Percentiles rank a stretch among this genome's conserved stretches.
These are phyloP conservation scores for Drosophila bocqueti DNA, from an alignment of 1,140 invertebrate species.

Conservation along the genomic window DNA sequence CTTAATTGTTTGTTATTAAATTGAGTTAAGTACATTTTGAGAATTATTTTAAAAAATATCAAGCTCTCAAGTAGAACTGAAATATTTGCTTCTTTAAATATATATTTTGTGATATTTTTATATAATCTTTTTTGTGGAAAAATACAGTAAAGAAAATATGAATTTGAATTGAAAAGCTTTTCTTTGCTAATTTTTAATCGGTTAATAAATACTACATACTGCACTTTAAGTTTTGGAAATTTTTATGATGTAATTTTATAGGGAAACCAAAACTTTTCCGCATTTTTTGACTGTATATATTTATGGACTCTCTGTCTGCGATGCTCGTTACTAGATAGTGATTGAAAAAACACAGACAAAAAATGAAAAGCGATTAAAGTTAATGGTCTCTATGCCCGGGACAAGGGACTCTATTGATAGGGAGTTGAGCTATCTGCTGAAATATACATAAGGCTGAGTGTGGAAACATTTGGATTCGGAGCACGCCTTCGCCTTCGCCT, in stretches of 20 bases:
- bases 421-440: slow-evolving; percentile 34
- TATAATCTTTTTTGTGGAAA: too few relatives aligned
- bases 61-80: too few relatives aligned
- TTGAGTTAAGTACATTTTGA: too few relatives aligned
- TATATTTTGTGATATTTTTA: too few relatives aligned
- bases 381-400: slow-evolving; percentile 24
- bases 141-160: too few relatives aligned
- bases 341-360: slow-evolving; percentile 37
- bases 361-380: slow-evolving; percentile 45
- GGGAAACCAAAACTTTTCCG: not conserved
- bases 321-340: slow-evolving; percentile 46
- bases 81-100: too few relatives aligned
- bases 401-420: slow-evolving; percentile 56
- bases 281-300: slow-evolving; percentile 8
- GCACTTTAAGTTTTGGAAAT: too few relatives aligned
- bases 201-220: too few relatives aligned
- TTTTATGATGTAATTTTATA: not conserved
- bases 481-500: not conserved
- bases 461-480: slow-evolving; percentile 29
- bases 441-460: slow-evolving; percentile 28
- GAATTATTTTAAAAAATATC: too few relatives aligned
- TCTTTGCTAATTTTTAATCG: too few relatives aligned
- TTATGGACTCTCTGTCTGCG: slow-evolving; percentile 14
- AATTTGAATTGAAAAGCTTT: too few relatives aligned
- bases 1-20: not conserved